These are phyloP conservation scores for Acanthosoma haemorrhoidale DNA, from an alignment of 2,888 invertebrate species.

Conservation along the genomic window DNA sequence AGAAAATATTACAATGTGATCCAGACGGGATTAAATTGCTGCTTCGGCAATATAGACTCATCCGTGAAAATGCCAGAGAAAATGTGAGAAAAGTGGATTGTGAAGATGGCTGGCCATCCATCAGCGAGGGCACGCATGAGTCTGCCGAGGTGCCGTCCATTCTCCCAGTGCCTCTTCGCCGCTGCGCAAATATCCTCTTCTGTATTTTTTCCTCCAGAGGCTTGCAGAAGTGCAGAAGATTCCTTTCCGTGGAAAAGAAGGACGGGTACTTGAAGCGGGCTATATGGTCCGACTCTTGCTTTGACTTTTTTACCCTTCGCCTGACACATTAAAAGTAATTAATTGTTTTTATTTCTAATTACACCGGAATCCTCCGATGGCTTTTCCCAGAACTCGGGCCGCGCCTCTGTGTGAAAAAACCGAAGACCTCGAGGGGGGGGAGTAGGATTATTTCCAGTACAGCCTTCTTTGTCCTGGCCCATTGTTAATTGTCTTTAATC, in stretches of 20 bases:
- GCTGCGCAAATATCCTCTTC: background rate
- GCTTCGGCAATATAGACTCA: too few species aligned
- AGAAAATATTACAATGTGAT: too few species aligned
- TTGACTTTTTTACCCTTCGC: background rate
- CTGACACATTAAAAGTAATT: slow-evolving; percentile 29
- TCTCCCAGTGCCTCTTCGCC: background rate
- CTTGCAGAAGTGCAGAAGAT: background rate
- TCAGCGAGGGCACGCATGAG: background rate
- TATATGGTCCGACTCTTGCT: slow-evolving; percentile 1
- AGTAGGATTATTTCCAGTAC: background rate
- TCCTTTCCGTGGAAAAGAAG: background rate
- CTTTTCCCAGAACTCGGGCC: background rate
- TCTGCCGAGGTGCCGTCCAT: background rate
- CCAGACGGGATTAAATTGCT: too few species aligned
- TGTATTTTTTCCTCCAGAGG: background rate
- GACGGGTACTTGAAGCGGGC: background rate
- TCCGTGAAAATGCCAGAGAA: background rate
- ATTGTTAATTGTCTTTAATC: slow-evolving; percentile 9
- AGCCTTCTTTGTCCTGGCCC: background rate
- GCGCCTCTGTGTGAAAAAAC: background rate
- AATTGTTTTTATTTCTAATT: slow-evolving; percentile 31
- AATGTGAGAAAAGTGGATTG: background rate
- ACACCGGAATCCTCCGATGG: slow-evolving; percentile 20
- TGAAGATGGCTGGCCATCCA: background rate
- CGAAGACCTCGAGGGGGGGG: background rate